Conservation (phyloP, 2,113 vertebrate species). For the Uria aalge region DNA sequence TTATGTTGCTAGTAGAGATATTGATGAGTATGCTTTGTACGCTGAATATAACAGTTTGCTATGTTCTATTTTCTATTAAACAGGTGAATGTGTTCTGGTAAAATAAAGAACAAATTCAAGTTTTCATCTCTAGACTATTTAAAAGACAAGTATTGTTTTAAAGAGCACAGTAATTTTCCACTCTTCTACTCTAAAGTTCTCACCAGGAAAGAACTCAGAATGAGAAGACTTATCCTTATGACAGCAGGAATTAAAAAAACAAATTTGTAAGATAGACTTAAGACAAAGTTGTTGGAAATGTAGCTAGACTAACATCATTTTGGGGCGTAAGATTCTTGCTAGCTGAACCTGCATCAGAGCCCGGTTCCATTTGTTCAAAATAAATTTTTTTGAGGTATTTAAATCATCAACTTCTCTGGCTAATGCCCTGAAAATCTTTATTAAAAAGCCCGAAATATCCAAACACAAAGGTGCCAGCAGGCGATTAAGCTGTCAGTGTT, state of each 20-base stretch:
- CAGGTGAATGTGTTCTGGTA: background rate
- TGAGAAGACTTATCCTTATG: background rate
- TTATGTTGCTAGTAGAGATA: conserved; percentile 4
- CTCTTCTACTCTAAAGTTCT: background rate
- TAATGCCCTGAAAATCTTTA: background rate
- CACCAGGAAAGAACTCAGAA: background rate
- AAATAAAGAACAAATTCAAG: background rate
- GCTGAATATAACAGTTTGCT: background rate
- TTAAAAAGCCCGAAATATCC: background rate
- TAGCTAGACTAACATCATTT: background rate
- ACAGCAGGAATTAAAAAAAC: background rate
- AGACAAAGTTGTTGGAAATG: background rate
- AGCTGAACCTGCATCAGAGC: background rate
- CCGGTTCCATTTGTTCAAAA: background rate
- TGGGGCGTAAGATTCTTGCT: background rate
- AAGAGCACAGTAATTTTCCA: background rate
- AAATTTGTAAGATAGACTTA: background rate
- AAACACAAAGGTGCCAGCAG: background rate
- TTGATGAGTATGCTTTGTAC: conserved; percentile 16
- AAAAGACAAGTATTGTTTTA: background rate
- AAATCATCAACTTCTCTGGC: background rate
- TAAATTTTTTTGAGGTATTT: background rate
- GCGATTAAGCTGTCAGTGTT: background rate
- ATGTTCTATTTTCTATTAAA: background rate
- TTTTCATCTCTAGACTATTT: background rate